phyloP scores from a whole-genome alignment of 2,797 vertebrate species.

The Clarias fuscus region DNA sequence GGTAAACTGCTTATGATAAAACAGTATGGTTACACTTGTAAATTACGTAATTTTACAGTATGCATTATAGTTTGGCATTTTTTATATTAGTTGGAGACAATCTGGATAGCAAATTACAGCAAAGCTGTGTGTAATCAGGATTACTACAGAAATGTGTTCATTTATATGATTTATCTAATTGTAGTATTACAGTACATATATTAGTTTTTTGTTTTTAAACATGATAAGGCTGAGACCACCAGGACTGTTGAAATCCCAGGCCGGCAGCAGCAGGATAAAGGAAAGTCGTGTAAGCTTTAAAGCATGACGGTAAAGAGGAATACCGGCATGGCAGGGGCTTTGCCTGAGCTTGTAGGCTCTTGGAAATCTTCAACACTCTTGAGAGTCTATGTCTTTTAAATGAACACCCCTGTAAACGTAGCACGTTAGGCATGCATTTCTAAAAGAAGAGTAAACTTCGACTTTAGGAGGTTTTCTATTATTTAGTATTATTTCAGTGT shows the following conservation, averaged over 20 bases:
- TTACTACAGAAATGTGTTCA: background rate
- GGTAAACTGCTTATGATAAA: background rate
- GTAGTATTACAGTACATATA: background rate
- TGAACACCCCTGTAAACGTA: slow-evolving; percentile 4
- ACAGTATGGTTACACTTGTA: background rate
- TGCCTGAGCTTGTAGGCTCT: slow-evolving; percentile 45
- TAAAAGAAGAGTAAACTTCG: background rate
- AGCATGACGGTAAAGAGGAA: slow-evolving; percentile 27
- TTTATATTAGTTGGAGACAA: background rate
- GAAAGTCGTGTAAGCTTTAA: slow-evolving; percentile 27
- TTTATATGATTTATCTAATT: background rate
- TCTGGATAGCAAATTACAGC: background rate
- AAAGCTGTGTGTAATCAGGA: background rate
- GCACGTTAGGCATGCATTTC: background rate
- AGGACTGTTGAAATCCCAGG: slow-evolving; percentile 26
- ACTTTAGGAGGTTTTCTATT: too few relatives aligned
- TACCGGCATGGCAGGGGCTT: slow-evolving; percentile 26
- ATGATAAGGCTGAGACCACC: slow-evolving; percentile 30
- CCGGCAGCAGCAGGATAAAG: slow-evolving; percentile 4
- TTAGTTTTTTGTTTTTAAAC: background rate
- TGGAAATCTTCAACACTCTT: slow-evolving; percentile 13
- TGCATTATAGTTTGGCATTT: background rate
- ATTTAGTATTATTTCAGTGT: background rate
- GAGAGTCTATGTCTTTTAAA: background rate
- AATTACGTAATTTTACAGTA: background rate